Evolutionary conservation across 2,797 vertebrate species (phyloP), one percentile per base, ranked within the genome.

Genomic region (Delichon dasypus): DNA sequence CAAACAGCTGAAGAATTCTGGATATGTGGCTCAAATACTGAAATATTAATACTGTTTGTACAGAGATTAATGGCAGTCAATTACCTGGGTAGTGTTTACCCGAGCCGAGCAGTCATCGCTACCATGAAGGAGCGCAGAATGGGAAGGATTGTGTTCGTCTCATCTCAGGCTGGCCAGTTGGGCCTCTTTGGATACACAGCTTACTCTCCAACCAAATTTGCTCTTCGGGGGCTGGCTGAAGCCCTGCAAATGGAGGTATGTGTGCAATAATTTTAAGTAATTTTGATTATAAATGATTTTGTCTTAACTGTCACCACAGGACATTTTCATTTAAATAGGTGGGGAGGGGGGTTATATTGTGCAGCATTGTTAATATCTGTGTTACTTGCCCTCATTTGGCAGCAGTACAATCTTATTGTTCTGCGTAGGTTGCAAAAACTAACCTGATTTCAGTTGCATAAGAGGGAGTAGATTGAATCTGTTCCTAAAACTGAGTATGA

Each of bases 71-170:
- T 99, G 99, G 99, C 98, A 86, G 97, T 99, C 89, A 99, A 99
- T 98, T 99, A 99, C 97, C 97, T 99, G 97, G 99, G 99, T 42
- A 99, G 99, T 5, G 99, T 99, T 85, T 99, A 99, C 96, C 98
- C 99, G 0, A 99, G 99, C 44, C 98, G 98, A 34, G 99, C 99
- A 0, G 99, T 99, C 42, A 99, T 99, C 47, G 97, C 98, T 80
- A 99, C 98, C 89, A 99, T 99, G 99, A 99, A 99, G 98, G 99
- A 99, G 95, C 97, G 99, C 51, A 97, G 99, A 45, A 99, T 99
- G 98, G 99, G 99, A 51, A 98, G 99, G 86, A 98, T 99, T 78
- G 98, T 99, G 82, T 99, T 99, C 51, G 98, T 99, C 16, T 99
- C 99, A 2, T 99, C 99, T 17, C 99, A 99, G 97, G 99, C 99